These are phyloP conservation scores for Acholoe squamosa DNA, from an alignment of 2,888 invertebrate species.

Conservation along the genomic window DNA sequence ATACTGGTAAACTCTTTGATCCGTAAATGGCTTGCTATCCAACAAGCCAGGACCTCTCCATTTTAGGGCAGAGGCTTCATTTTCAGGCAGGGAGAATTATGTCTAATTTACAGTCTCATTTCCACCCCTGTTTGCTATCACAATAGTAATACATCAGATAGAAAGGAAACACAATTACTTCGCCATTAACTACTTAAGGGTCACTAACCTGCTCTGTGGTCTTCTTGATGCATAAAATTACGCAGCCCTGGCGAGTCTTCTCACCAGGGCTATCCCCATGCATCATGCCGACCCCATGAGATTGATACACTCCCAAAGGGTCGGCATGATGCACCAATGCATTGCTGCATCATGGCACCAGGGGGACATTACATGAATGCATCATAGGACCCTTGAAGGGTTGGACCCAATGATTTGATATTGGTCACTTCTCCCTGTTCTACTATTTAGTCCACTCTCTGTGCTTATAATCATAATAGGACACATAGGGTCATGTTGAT, in stretches of 20 bases:
- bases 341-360: too few species aligned
- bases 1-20: constrained; percentile 4
- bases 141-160: background rate
- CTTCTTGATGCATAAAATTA: too few species aligned
- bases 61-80: background rate
- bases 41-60: background rate
- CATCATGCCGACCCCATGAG: too few species aligned
- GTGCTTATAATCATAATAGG: background rate
- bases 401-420: background rate
- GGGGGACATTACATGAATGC: too few species aligned
- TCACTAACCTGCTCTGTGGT: too few species aligned
- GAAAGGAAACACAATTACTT: too few species aligned
- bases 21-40: background rate
- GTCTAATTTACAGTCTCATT: background rate
- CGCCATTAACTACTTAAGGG: too few species aligned
- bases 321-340: too few species aligned
- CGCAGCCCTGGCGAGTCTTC: too few species aligned
- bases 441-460: background rate
- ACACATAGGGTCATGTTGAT: too few species aligned
- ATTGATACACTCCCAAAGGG: too few species aligned
- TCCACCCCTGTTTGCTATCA: background rate
- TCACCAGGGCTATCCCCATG: too few species aligned
- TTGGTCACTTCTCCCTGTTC: background rate
- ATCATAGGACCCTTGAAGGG: background rate
- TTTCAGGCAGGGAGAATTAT: background rate